Evolutionary conservation across 2,797 vertebrate species (phyloP), one percentile per base, ranked within the genome.

Genomic region (Apodemus agrarius): DNA sequence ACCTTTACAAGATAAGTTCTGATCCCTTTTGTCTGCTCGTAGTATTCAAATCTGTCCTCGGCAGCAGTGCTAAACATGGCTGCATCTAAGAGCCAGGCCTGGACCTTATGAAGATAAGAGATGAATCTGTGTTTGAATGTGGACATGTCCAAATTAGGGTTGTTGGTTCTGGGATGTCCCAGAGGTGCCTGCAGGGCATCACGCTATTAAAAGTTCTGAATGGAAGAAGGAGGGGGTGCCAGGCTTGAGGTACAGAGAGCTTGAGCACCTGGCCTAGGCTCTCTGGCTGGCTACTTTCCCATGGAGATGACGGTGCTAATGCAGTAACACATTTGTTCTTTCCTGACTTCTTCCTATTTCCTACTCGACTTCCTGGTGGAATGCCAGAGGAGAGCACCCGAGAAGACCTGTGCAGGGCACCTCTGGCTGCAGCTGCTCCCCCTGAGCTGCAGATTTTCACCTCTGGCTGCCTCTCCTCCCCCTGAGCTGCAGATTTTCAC

Each of bases 11-110:
- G 46, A 37, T 57, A 29, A 75, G 14, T 78, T 24, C 40, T 67
- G 24, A 1, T 37, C 14, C 81, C 31, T 76, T 87, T 67, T 40
- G 14, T 80, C 72, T 94, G 4, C 54, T 26, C 10, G 4, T 11
- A 22, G 34, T 67, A 69, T 83, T 94, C 46, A 54, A 37, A 89
- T n/a, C 57, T 40, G 65, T 78, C 90, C 74, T 89, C 59, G 52
- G 82, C 89, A 40, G 83, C 24, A 12, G 12, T n/a, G 21, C 31
- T 63, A 29, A 8, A 46, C 37, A 37, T 24, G 59, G 63, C 69
- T 95, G 57, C 65, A 26, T 83, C 92, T 67, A 74, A 93, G 89
- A 82, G 24, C 8, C 65, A 81, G 43, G 24, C 59, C 14, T 63
- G 1, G n/a, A 37, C 67, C 34, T 74, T 59, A 61, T 10, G 65